These are phyloP conservation scores for Molossus molossus DNA, from an alignment of 2,797 vertebrate species.

Conservation along the genomic window DNA sequence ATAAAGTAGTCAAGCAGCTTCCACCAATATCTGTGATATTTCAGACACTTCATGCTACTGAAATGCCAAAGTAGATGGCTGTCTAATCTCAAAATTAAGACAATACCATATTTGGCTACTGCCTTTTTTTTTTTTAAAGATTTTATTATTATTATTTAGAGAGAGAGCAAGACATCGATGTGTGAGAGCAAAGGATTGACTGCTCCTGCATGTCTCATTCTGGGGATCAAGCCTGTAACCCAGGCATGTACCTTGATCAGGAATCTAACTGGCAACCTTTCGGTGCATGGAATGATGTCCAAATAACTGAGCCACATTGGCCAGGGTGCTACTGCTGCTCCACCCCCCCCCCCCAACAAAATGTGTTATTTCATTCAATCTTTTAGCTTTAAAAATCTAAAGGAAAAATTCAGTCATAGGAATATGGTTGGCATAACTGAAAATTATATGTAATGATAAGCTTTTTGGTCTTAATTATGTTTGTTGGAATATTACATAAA, in stretches of 20 bases:
- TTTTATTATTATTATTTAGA: background rate
- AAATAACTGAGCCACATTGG: background rate
- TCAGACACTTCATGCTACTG: background rate
- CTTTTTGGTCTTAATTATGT: conserved; percentile 41
- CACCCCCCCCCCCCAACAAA: conserved; percentile 12
- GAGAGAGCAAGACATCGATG: background rate
- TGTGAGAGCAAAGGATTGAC: background rate
- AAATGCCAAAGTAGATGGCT: background rate
- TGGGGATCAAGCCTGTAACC: background rate
- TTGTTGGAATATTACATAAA: conserved; percentile 51
- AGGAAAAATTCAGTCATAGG: background rate
- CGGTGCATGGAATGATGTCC: background rate
- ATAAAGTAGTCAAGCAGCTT: background rate
- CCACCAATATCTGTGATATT: background rate
- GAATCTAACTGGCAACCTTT: background rate
- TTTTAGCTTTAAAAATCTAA: conserved; percentile 46
- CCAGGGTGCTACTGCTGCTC: background rate
- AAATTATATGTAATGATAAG: background rate
- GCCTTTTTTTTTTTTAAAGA: background rate
- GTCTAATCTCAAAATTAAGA: conserved; percentile 43
- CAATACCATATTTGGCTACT: background rate
- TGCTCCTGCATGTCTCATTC: background rate
- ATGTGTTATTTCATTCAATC: conserved; percentile 8
- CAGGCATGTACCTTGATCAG: background rate
- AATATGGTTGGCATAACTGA: background rate